Evolutionary conservation across 1,140 invertebrate species (phyloP), one percentile per base, ranked within the genome.

Genomic region (Teleopsis dalmanni): DNA sequence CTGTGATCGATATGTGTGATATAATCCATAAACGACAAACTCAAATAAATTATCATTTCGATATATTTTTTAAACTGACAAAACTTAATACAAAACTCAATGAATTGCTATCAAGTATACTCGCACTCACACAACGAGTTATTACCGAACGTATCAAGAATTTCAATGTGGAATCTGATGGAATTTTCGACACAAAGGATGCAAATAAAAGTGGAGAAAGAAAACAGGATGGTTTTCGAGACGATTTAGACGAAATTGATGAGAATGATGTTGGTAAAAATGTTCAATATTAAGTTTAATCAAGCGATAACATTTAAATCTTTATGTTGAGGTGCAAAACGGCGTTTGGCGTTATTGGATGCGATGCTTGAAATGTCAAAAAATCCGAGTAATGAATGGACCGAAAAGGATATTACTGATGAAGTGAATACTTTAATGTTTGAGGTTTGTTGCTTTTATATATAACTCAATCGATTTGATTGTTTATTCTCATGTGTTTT

Each of bases 341-440:
- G 81, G 57, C 75, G 84, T 37, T 70, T 87, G 5, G 88, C 89
- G 13, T 92, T 94, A 70, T 75, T 93, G 49, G 89, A 94, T 67
- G 74, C 89, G 26, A 74, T 93, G 72, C 70, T 94, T 3, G 81
- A 87, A 60, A 66, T 79, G 33, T 66, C 76, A 18, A 72, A 75
- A 49, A 79, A 75, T 23, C 67, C 66, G n/a, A 60, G 61, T 2
- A 51, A 46, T 35, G 58, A 71, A 41, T 68, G 87, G 14, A 79
- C 77, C 6, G 78, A 89, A 40, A 73, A 80, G 26, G 88, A 91
- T 70, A 87, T 92, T 29, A 77, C 81, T 57, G 83, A 88, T 62
- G 81, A 88, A 78, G 85, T 88, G 0, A 81, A 88, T 53, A 89
- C 86, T 0, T 88, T 89, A 53, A 87, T 88, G 52, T 53, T 53